A percentile compares a stretch with the other conserved stretches of the same genome.
These are phyloP conservation scores for Biston betularia DNA, from an alignment of 2,888 invertebrate species.

Conservation along the genomic window DNA sequence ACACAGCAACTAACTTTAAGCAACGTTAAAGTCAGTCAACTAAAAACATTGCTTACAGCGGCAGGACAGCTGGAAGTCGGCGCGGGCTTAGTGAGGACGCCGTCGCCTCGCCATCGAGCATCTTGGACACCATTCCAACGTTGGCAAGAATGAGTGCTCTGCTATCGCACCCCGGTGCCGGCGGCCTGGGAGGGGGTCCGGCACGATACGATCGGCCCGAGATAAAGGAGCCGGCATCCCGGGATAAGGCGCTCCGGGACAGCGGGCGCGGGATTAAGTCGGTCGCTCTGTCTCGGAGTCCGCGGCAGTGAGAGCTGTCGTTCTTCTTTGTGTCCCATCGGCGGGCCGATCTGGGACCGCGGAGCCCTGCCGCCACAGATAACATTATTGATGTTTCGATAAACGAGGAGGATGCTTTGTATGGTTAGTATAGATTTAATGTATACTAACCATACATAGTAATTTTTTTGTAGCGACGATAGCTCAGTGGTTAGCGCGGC, in stretches of 20 bases:
- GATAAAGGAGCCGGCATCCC: background rate
- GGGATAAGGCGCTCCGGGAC: background rate
- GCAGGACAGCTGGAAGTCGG: too few relatives aligned
- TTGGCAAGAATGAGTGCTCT: background rate
- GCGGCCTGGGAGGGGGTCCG: too few relatives aligned
- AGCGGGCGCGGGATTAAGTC: slow-evolving; percentile 9
- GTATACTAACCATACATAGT: too few relatives aligned
- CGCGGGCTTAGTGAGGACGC: too few relatives aligned
- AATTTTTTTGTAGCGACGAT: too few relatives aligned
- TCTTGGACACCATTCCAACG: too few relatives aligned
- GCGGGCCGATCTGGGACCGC: background rate
- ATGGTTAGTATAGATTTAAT: too few relatives aligned
- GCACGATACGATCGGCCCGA: background rate
- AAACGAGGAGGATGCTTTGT: background rate
- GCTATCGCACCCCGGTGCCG: background rate
- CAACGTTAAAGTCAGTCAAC: too few relatives aligned
- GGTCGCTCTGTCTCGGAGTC: slow-evolving; percentile 11
- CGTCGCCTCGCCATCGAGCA: too few relatives aligned
- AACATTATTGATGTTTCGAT: background rate
- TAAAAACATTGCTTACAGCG: too few relatives aligned
- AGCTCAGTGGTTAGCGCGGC: too few relatives aligned
- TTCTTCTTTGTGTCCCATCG: slow-evolving; percentile 11
- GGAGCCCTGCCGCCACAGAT: background rate
- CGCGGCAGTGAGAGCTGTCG: slow-evolving; percentile 9
- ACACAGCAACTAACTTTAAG: too few relatives aligned